Conservation (phyloP, 2,888 invertebrate genomes). For the Pristionchus maxplancki region DNA sequence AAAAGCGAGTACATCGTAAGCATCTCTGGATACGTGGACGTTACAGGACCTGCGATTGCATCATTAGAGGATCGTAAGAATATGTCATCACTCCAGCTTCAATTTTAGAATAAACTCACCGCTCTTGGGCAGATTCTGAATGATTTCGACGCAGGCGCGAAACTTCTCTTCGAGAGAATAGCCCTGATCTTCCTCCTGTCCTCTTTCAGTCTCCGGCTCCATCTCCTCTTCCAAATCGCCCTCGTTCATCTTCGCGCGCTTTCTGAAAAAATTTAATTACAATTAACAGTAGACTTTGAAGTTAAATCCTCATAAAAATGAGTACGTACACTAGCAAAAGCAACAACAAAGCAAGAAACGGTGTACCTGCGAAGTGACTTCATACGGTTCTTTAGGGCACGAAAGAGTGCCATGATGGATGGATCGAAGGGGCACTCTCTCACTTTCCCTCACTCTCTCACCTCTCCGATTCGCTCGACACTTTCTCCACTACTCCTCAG, state of each 20-base stretch:
- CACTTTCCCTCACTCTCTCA: conserved; percentile 18
- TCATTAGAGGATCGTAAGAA: no score
- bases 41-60: conserved; percentile 34
- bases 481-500: not conserved
- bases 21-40: conserved; percentile 36
- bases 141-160: conserved; percentile 48
- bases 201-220: not conserved
- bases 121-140: conserved; percentile 33
- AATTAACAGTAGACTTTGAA: no score
- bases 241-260: not conserved
- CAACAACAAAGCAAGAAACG: not conserved
- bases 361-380: conserved; percentile 15
- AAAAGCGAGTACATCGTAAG: conserved; percentile 37
- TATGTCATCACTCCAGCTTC: no score
- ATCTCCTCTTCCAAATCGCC: not conserved
- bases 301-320: not conserved
- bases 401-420: not conserved
- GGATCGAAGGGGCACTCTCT: not conserved
- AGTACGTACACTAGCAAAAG: not conserved
- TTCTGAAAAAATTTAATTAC: not conserved
- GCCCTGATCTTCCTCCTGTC: not conserved
- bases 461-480: not conserved
- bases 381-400: not conserved
- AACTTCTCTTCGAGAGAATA: conserved; percentile 50
- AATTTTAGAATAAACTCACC: not conserved